Conservation (phyloP, 1,140 invertebrate species). For the Scaptodrosophila lebanonensis region DNA sequence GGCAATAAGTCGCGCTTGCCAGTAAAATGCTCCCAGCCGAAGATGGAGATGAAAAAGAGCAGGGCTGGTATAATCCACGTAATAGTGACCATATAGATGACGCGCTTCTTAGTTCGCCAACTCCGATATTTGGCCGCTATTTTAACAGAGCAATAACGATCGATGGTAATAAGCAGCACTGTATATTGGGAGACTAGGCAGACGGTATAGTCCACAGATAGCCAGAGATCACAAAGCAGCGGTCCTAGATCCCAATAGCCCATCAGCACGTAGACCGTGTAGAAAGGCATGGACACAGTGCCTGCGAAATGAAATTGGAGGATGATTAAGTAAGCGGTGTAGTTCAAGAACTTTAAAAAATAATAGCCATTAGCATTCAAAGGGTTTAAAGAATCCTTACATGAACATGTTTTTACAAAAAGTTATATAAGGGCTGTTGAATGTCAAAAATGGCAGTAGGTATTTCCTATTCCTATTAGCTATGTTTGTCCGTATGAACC, state of each 20-base stretch:
- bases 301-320: no score
- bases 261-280: constrained; percentile 96
- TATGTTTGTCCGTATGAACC: no score
- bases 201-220: constrained; percentile 99
- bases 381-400: neutral
- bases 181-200: constrained; percentile 99
- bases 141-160: constrained; percentile 99
- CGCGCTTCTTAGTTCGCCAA: constrained; percentile 96
- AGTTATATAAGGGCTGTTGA: no score
- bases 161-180: constrained; percentile 98
- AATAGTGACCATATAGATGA: constrained; percentile 95
- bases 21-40: constrained; percentile 99
- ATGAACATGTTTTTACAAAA: no score
- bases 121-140: constrained; percentile 97
- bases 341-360: constrained; percentile 2
- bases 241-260: constrained; percentile 98
- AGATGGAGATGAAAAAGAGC: constrained; percentile 98
- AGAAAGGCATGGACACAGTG: constrained; percentile 95
- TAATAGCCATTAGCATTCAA: neutral
- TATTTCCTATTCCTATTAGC: no score
- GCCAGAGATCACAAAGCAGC: constrained; percentile 97
- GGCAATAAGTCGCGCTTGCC: constrained; percentile 92
- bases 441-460: no score
- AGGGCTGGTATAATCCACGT: constrained; percentile 98
- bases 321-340: constrained; percentile 44